phyloP scores from a whole-genome alignment of 1,140 invertebrate genomes.

The Teleogryllus occipitalis region DNA sequence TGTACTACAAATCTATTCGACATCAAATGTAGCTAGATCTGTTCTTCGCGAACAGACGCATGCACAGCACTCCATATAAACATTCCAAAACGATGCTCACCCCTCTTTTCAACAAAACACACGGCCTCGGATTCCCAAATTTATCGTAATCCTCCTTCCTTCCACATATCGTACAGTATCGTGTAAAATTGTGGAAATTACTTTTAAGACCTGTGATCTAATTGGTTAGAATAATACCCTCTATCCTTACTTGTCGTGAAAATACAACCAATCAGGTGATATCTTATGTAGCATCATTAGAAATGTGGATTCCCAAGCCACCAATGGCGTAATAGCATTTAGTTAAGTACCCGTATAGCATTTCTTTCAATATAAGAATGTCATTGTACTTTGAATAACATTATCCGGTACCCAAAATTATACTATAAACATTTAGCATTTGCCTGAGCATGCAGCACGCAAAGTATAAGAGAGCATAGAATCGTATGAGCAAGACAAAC shows the following conservation, averaged over 20 bases:
- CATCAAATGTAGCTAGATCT: conserved; percentile 14
- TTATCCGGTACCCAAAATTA: background rate
- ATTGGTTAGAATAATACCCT: conserved; percentile 42
- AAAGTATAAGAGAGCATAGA: background rate
- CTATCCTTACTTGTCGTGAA: conserved; percentile 32
- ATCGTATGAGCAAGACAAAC: background rate
- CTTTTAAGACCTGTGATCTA: conserved; percentile 33
- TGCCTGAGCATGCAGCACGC: background rate
- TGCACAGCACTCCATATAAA: conserved; percentile 3
- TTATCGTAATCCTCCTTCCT: conserved; percentile 31
- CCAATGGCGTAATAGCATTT: conserved; percentile 44
- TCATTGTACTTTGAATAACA: background rate
- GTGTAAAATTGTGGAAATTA: conserved; percentile 32
- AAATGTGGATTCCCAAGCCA: conserved; percentile 46
- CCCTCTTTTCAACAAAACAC: conserved; percentile 23
- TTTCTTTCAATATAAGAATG: conserved; percentile 14
- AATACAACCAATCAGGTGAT: conserved; percentile 54
- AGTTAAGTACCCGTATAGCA: conserved; percentile 20
- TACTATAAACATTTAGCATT: background rate
- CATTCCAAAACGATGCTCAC: conserved; percentile 18
- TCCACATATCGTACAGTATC: conserved; percentile 32
- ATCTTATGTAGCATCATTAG: conserved; percentile 47
- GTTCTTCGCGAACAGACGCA: conserved; percentile 9
- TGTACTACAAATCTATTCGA: conserved; percentile 14
- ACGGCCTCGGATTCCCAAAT: conserved; percentile 30